These are phyloP conservation scores for Ranitomeya imitator DNA, from an alignment of 2,113 vertebrate genomes.

Conservation along the genomic window DNA sequence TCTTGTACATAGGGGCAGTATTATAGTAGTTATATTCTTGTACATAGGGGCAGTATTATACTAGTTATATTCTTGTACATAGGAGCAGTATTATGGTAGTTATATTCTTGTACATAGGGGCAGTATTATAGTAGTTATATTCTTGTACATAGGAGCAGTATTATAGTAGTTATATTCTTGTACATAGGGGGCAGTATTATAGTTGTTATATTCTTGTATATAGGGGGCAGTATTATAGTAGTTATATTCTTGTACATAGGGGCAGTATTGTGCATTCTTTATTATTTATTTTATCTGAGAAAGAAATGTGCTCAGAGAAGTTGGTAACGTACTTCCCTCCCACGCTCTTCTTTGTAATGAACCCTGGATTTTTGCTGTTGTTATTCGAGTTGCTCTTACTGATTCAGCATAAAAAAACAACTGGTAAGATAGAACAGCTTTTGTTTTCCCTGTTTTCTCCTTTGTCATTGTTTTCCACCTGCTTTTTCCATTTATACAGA, in stretches of 20 bases:
- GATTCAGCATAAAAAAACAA: not conserved
- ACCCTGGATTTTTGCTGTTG: not conserved
- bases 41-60: no score
- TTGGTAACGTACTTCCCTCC: not conserved
- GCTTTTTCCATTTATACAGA: not conserved
- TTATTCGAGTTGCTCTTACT: not conserved
- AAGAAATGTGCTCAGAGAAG: not conserved
- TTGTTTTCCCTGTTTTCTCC: not conserved
- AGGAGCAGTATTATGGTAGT: no score
- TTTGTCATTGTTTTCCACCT: not conserved
- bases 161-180: no score
- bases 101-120: no score
- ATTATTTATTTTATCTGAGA: not conserved
- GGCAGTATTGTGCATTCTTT: not conserved
- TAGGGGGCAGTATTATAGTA: not conserved
- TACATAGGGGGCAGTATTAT: no score
- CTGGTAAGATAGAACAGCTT: not conserved
- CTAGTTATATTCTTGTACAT: no score
- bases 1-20: no score
- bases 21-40: no score
- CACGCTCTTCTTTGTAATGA: not conserved
- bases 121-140: no score
- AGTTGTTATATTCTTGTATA: no score
- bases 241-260: not conserved
- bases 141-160: no score